Evolutionary conservation across 2,888 invertebrate species (phyloP).

Genomic region (Amblyjoppa fuscipennis): DNA sequence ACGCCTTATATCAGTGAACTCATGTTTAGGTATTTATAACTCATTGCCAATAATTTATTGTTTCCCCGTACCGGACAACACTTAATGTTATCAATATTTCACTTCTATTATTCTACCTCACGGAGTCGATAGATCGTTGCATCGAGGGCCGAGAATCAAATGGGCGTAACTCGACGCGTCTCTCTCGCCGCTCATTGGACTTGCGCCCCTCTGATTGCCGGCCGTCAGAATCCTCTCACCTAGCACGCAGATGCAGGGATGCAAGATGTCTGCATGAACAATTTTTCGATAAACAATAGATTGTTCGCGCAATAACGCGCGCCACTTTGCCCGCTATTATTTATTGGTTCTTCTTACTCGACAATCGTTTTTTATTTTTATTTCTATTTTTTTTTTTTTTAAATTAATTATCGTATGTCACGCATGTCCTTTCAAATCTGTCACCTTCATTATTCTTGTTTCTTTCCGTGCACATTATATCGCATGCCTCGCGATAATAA

Average conservation of each 20-base stretch:
- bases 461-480: not conserved
- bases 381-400: not conserved
- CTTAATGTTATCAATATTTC: slow-evolving; percentile 33
- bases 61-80: slow-evolving; percentile 32
- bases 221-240: slow-evolving; percentile 21
- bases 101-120: slow-evolving; percentile 27
- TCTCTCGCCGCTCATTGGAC: no score
- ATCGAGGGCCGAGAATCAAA: no score
- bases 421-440: slow-evolving; percentile 15
- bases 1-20: not conserved
- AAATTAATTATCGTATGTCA: not conserved
- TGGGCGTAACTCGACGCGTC: no score
- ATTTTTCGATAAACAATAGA: slow-evolving; percentile 47
- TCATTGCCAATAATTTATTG: slow-evolving; percentile 37
- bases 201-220: no score
- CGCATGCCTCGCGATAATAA: slow-evolving; percentile 45
- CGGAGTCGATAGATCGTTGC: slow-evolving; percentile 38
- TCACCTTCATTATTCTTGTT: slow-evolving; percentile 7
- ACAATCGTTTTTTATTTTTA: not conserved
- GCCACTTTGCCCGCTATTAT: slow-evolving; percentile 24
- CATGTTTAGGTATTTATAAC: not conserved
- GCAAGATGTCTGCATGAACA: not conserved
- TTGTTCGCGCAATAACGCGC: slow-evolving; percentile 37
- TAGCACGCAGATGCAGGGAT: slow-evolving; percentile 5
- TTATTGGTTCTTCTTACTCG: slow-evolving; percentile 34